Evolutionary conservation across 2,797 vertebrate genomes (phyloP), one percentile per base, ranked within the genome.

Genomic region (Psittacula echo): DNA sequence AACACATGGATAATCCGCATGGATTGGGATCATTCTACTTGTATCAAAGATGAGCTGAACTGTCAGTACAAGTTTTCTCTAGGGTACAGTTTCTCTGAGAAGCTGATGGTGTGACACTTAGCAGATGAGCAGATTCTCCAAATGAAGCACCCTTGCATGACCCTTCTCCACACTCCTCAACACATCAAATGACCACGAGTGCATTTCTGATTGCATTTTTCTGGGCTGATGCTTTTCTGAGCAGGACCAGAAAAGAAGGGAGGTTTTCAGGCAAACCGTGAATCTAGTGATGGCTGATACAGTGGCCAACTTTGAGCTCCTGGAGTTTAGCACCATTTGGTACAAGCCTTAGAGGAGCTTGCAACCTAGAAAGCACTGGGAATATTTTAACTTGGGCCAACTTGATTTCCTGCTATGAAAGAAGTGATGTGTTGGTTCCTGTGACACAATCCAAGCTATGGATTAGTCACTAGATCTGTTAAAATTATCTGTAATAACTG

Each of bases 291-390:
- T 39, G 56, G 39, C 64, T 47, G 51, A 15, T 47, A 15, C 19
- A 39, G n/a, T 1, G 4, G 32, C 39, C 30, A 72, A 64, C 67
- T 87, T 20, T 54, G 51, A 72, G 27, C 39, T 75, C 30, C 50
- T 32, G 30, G 41, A 48, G 44, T 41, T 75, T 11, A 79, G 34
- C 3, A 1, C 29, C 15, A 1, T 5, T 5, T 0, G 1, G 20
- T 32, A 44, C 37, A 79, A 60, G 39, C 42, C 26, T n/a, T 8
- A 34, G 34, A 58, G 79, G 56, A 82, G 27, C 39, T 70, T 66
- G 27, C 53, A 58, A 39, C 50, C 47, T 53, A 10, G 32, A 65
- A 24, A 93, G 29, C 51, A 26, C 32, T 64, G 29, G 50, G 70
- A 62, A n/a, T 62, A 32, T 6, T 87, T 91, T 76, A 5, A 12